These are phyloP conservation scores for Bombyx mandarina DNA, from an alignment of 1,140 invertebrate species.

Conservation along the genomic window DNA sequence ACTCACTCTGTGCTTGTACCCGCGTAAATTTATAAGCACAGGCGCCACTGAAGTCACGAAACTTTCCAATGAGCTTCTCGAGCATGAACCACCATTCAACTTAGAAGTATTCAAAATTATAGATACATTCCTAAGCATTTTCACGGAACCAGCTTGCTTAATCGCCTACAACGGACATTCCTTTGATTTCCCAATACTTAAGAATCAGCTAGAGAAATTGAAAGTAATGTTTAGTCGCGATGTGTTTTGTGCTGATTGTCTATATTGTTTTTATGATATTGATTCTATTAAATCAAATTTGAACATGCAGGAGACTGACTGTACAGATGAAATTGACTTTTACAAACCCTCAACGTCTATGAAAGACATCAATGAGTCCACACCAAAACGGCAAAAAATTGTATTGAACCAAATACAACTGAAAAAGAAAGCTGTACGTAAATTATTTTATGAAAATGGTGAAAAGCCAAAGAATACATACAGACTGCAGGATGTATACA, in stretches of 20 bases:
- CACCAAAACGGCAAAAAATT: slow-evolving; percentile 22
- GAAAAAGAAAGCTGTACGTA: slow-evolving; percentile 8
- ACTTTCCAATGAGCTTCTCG: slow-evolving; percentile 77
- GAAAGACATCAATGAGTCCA: slow-evolving; percentile 32
- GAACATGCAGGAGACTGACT: background rate
- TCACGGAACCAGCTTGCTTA: slow-evolving; percentile 79
- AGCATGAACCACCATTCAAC: slow-evolving; percentile 74
- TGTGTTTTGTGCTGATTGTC: slow-evolving; percentile 72
- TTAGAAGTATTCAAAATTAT: slow-evolving; percentile 67
- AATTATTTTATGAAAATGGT: slow-evolving; percentile 17
- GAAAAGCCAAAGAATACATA: slow-evolving; percentile 44
- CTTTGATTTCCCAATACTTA: slow-evolving; percentile 78
- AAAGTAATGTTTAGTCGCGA: slow-evolving; percentile 56
- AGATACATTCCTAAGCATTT: slow-evolving; percentile 73
- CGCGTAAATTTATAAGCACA: slow-evolving; percentile 64
- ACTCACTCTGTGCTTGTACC: slow-evolving; percentile 75
- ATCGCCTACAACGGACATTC: slow-evolving; percentile 83
- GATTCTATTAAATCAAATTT: slow-evolving; percentile 13
- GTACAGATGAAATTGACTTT: background rate
- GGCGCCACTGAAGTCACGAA: slow-evolving; percentile 71
- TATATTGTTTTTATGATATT: slow-evolving; percentile 62
- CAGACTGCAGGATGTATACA: slow-evolving; percentile 69
- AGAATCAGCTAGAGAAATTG: slow-evolving; percentile 49
- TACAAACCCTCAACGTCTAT: slow-evolving; percentile 1
- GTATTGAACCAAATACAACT: background rate